Base-by-base conservation (phyloP, 2,888 invertebrate species). In the Mythimna vitellina region DNA sequence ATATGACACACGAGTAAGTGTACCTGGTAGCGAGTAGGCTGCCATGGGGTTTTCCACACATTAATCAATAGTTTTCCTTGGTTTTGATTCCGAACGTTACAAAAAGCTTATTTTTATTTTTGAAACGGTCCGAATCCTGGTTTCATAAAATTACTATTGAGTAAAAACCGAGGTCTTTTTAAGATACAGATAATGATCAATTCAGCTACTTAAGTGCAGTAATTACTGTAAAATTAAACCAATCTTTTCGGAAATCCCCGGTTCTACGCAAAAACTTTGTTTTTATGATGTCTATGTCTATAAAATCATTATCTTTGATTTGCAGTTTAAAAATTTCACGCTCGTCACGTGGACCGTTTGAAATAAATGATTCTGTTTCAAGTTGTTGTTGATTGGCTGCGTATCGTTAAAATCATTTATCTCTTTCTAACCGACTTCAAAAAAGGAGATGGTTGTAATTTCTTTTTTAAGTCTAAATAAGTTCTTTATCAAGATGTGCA, bases 171-270 rank as follows among this genome's bases (percentile, higher is more conserved):
- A 46, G 14, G 7, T 32, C 8, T 25, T 49, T 70, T 56, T 46
- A 25, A 22, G 10, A 38, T 2, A 17, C 25, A 42, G 38, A 65
- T 25, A 60, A 69, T 25, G 5, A 56, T 65, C 12, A 32, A 29
- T 53, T 65, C n/a, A 57, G 57, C 22, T 14, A 72, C 1, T 32
- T 25, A 57, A 42, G n/a, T 63, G 57, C 29, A 17, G 70, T 65
- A 73, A 73, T 58, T n/a, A 65, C 25, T 32, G 53, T 42, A 35
- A 56, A 68, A 70, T 73, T 73, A 81, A 35, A n/a, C 49, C 29
- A 22, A 46, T 69, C 20, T 9, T 5, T 58, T 65, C 5, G 65
- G 72, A 78, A 81, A 74, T 78, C 56, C 70, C 72, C 60, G 20
- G 12, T 58, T 66, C 58, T 25, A 65, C 20, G 57, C 12, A 46